phyloP scores from a whole-genome alignment of 2,113 vertebrate genomes.

The Colinus virginianus region DNA sequence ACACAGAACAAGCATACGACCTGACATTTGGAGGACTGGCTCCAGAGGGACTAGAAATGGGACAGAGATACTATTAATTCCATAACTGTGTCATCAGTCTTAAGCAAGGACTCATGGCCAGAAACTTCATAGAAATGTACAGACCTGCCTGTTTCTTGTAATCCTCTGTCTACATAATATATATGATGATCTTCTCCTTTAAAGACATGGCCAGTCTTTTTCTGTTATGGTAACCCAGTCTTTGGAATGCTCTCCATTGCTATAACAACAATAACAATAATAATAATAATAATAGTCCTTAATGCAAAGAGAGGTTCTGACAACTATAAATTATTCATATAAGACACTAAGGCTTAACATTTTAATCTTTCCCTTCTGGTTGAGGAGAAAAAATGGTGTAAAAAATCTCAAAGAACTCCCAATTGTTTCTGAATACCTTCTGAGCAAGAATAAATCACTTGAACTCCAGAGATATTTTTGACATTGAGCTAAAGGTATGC shows the following conservation, averaged over 20 bases:
- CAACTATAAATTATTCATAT: not conserved
- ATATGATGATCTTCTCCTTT: not conserved
- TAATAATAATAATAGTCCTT: not conserved
- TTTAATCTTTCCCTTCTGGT: not conserved
- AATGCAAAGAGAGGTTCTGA: not conserved
- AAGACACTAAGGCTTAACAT: constrained; percentile 17
- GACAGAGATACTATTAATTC: constrained; percentile 70
- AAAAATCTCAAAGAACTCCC: constrained; percentile 39
- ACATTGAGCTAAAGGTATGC: constrained; percentile 36
- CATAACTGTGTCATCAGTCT: constrained; percentile 47
- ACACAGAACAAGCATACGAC: constrained; percentile 45
- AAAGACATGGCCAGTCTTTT: not conserved
- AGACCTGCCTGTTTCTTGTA: not conserved
- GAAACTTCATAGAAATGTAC: constrained; percentile 3
- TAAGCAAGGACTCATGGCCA: constrained; percentile 49
- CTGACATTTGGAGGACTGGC: constrained; percentile 36
- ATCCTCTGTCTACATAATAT: not conserved
- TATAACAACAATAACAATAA: not conserved
- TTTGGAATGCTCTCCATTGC: not conserved
- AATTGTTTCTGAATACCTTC: constrained; percentile 5
- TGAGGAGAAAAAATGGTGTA: constrained; percentile 12
- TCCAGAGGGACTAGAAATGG: constrained; percentile 60
- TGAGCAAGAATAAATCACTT: constrained; percentile 51
- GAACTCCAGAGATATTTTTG: constrained; percentile 39
- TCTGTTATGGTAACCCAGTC: not conserved